These are phyloP conservation scores for Hofmannophila pseudospretella DNA, from an alignment of 2,888 invertebrate genomes.

Conservation along the genomic window DNA sequence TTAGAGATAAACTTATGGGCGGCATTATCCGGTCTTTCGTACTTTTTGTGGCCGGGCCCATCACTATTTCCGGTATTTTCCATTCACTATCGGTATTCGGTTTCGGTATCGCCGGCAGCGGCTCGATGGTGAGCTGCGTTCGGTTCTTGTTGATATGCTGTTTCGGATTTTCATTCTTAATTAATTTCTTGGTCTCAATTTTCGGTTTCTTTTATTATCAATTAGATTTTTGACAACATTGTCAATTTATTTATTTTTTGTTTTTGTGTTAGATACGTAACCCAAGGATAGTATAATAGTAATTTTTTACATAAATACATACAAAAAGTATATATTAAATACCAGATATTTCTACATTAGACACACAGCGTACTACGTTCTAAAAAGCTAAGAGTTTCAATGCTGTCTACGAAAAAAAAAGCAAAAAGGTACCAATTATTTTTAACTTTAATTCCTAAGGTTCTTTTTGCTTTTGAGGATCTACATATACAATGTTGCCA, in stretches of 20 bases:
- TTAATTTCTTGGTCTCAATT: slow-evolving; percentile 23
- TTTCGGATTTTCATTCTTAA: slow-evolving; percentile 42
- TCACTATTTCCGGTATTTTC: slow-evolving; percentile 59
- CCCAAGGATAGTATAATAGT: slow-evolving; percentile 17
- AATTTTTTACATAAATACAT: slow-evolving; percentile 31
- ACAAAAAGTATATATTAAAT: slow-evolving; percentile 25
- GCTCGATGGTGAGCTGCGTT: slow-evolving; percentile 69
- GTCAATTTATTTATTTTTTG: slow-evolving; percentile 40
- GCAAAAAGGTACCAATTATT: slow-evolving; percentile 52
- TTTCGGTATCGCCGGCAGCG: slow-evolving; percentile 50
- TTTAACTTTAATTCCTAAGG: slow-evolving; percentile 25
- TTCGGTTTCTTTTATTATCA: slow-evolving; percentile 60
- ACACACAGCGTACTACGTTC: slow-evolving; percentile 63
- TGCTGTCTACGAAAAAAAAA: slow-evolving; percentile 56
- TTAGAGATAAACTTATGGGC: slow-evolving; percentile 66
- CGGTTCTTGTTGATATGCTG: slow-evolving; percentile 76
- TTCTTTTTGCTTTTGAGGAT: slow-evolving; percentile 56
- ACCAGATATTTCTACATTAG: slow-evolving; percentile 30
- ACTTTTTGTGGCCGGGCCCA: slow-evolving; percentile 48
- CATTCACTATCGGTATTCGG: slow-evolving; percentile 40
- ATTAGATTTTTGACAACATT: slow-evolving; percentile 74
- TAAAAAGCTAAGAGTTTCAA: slow-evolving; percentile 58
- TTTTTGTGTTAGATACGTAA: slow-evolving; percentile 21
- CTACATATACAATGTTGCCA: slow-evolving; percentile 69
- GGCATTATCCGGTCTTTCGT: slow-evolving; percentile 62